Evolutionary conservation across 2,888 invertebrate species (phyloP).

Genomic region (Drosophila buzzatii): DNA sequence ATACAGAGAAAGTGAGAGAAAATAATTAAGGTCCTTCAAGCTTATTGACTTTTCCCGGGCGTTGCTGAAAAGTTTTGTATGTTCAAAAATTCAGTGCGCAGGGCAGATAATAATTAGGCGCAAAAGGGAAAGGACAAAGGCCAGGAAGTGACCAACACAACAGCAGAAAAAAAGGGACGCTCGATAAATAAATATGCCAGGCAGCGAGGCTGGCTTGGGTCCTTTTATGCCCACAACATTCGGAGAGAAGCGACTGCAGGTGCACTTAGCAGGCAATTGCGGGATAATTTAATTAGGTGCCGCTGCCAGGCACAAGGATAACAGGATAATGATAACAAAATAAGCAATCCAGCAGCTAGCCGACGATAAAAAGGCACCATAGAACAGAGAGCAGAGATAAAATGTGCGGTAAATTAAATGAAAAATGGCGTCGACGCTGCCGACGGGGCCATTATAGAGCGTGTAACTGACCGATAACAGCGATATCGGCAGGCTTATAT

Average conservation of each 20-base stretch:
- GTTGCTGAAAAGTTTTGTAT: conserved; percentile 37
- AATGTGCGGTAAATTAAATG: conserved; percentile 73
- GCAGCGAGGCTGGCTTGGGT: conserved; percentile 32
- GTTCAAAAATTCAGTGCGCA: conserved; percentile 39
- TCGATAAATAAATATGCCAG: conserved; percentile 61
- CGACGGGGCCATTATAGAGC: conserved; percentile 44
- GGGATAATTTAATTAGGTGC: conserved; percentile 75
- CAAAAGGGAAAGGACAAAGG: conserved; percentile 53
- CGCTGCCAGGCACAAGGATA: conserved; percentile 52
- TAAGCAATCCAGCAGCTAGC: conserved; percentile 44
- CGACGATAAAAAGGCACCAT: conserved; percentile 42
- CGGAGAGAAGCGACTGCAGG: conserved; percentile 59
- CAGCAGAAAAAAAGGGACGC: conserved; percentile 24
- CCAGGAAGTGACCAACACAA: conserved; percentile 55
- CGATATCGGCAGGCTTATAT: conserved; percentile 68
- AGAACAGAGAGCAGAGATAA: conserved; percentile 44
- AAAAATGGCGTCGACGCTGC: conserved; percentile 54
- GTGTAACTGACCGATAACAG: conserved; percentile 69
- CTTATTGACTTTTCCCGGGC: conserved; percentile 65
- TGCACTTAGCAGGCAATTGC: conserved; percentile 80
- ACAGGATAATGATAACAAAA: conserved; percentile 79
- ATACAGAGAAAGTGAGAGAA: conserved; percentile 28
- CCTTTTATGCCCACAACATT: conserved; percentile 62
- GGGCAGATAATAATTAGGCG: conserved; percentile 74
- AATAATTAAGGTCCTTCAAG: conserved; percentile 75